Conservation (phyloP, 2,113 vertebrate genomes). For the Riparia riparia region DNA sequence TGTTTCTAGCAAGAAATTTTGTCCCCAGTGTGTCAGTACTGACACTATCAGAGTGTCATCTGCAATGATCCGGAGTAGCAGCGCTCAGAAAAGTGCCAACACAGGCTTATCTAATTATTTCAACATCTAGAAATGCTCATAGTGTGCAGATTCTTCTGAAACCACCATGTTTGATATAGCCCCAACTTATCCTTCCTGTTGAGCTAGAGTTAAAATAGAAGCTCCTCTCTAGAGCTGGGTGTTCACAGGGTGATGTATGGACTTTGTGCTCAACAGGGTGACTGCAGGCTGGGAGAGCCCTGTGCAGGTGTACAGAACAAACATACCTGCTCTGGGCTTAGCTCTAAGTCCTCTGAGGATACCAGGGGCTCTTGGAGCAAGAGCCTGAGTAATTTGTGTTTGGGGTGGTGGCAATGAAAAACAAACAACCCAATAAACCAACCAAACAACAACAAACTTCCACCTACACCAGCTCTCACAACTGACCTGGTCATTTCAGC, state of each 20-base stretch:
- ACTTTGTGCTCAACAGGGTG: neutral
- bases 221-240: neutral
- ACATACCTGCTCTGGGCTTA: neutral
- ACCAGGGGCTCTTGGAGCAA: neutral
- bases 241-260: neutral
- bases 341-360: neutral
- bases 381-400: neutral
- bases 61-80: neutral
- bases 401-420: accelerated
- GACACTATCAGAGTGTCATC: neutral
- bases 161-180: accelerated
- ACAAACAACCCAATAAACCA: neutral
- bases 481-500: neutral
- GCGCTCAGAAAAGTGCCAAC: neutral
- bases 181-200: neutral
- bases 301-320: neutral
- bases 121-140: too few relatives aligned
- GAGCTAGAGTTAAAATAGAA: neutral
- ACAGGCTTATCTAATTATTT: neutral
- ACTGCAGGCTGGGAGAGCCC: neutral
- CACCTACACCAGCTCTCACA: neutral
- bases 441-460: neutral
- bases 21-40: neutral
- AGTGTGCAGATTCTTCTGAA: neutral
- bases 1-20: neutral